Percentiles rank a stretch among this genome's conserved stretches.
phyloP scores from a whole-genome alignment of 2,797 vertebrate genomes.

The Astyanax mexicanus region DNA sequence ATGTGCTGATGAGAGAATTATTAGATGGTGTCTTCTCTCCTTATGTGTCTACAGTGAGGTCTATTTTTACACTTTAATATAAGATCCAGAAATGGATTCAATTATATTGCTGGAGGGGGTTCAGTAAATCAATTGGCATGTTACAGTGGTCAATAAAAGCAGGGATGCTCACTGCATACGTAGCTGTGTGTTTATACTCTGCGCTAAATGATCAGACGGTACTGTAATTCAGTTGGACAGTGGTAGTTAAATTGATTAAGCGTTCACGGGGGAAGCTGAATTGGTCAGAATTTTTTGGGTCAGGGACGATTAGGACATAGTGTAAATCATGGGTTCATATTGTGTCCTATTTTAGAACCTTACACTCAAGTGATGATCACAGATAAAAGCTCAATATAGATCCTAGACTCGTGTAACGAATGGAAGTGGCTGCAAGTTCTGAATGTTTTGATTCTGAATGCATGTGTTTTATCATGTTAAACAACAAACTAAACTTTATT shows the following conservation, averaged over 20 bases:
- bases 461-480: too few species aligned
- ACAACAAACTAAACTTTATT: too few species aligned
- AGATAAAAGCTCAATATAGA: too few species aligned
- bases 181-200: constrained; percentile 17
- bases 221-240: constrained; percentile 8
- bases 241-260: constrained; percentile 33
- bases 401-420: too few species aligned
- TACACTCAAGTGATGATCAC: too few species aligned
- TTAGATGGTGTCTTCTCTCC: constrained; percentile 17
- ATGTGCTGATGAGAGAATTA: constrained; percentile 17
- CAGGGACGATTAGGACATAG: background rate
- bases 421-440: too few species aligned
- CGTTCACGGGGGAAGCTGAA: background rate
- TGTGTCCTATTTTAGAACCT: background rate
- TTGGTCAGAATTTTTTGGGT: background rate
- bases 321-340: background rate
- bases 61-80: constrained; percentile 18
- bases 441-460: too few species aligned
- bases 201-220: constrained; percentile 23
- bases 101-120: constrained; percentile 6
- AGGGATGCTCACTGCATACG: background rate
- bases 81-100: constrained; percentile 27
- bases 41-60: constrained; percentile 14
- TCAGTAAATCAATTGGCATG: constrained; percentile 15
- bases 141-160: constrained; percentile 23